Conservation (phyloP, 2,797 vertebrate species). For the Pagetopsis macropterus region DNA sequence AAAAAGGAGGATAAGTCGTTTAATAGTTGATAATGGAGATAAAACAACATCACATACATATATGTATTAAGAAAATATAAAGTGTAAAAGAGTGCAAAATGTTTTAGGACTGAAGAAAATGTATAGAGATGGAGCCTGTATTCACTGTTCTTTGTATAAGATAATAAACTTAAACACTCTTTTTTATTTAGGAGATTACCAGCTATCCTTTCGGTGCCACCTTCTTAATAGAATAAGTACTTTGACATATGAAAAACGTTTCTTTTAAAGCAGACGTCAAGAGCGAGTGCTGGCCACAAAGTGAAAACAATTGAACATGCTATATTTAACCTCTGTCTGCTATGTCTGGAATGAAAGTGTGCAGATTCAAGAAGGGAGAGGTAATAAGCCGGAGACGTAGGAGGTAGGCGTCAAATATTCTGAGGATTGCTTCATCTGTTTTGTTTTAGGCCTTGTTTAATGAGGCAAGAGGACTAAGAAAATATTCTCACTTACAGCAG, state of each 20-base stretch:
- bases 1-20: conserved; percentile 2
- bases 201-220: conserved; percentile 14
- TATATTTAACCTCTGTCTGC: conserved; percentile 68
- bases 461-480: conserved; percentile 51
- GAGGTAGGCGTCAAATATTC: conserved; percentile 63
- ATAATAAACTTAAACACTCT: conserved; percentile 8
- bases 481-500: conserved; percentile 39
- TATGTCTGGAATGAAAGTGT: conserved; percentile 73
- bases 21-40: not conserved
- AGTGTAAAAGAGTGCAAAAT: not conserved
- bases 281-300: conserved; percentile 34
- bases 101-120: not conserved
- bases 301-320: conserved; percentile 62
- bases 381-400: conserved; percentile 60
- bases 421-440: conserved; percentile 65
- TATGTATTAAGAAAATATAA: not conserved
- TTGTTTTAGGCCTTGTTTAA: conserved; percentile 63
- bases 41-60: not conserved
- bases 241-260: conserved; percentile 27
- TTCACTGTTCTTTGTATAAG: conserved; percentile 9
- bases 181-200: conserved; percentile 20
- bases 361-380: conserved; percentile 59
- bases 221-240: conserved; percentile 28
- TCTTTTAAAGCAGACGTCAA: conserved; percentile 38
- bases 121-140: not conserved